Conservation (phyloP, 2,113 vertebrate species). For the Hippopotamus amphibius region DNA sequence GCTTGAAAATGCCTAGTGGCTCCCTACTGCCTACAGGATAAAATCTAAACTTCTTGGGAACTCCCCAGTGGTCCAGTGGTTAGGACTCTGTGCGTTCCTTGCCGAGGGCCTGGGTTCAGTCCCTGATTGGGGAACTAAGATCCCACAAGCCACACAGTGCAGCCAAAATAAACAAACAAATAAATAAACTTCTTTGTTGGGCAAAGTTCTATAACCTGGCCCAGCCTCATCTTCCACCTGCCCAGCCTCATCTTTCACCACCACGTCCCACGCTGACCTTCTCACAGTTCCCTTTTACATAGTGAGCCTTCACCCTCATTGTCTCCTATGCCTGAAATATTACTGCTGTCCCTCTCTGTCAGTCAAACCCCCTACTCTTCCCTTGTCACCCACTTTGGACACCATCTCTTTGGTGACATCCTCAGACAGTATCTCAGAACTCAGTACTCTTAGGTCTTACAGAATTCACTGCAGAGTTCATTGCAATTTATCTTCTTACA, state of each 20-base stretch:
- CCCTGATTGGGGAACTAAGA: no score
- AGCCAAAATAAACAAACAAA: no score
- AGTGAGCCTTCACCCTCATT: background rate
- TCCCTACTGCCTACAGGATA: background rate
- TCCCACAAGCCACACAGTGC: no score
- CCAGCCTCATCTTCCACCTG: background rate
- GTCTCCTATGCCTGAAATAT: background rate
- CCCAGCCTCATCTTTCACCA: background rate
- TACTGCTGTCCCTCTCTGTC: background rate
- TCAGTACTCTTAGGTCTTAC: background rate
- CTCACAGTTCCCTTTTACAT: background rate
- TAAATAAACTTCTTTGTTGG: background rate
- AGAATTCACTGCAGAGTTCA: background rate
- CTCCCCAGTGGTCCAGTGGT: no score
- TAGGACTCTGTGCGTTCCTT: no score
- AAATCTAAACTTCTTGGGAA: background rate
- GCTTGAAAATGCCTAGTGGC: background rate
- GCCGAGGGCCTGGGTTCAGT: no score
- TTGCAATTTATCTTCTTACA: background rate
- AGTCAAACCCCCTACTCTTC: background rate
- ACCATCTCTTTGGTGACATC: background rate
- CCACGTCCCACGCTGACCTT: background rate
- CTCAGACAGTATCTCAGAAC: background rate
- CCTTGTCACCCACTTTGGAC: background rate
- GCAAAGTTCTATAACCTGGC: background rate